Evolutionary conservation across 2,113 vertebrate genomes (phyloP).

Genomic region (Dolichotis patagonum): DNA sequence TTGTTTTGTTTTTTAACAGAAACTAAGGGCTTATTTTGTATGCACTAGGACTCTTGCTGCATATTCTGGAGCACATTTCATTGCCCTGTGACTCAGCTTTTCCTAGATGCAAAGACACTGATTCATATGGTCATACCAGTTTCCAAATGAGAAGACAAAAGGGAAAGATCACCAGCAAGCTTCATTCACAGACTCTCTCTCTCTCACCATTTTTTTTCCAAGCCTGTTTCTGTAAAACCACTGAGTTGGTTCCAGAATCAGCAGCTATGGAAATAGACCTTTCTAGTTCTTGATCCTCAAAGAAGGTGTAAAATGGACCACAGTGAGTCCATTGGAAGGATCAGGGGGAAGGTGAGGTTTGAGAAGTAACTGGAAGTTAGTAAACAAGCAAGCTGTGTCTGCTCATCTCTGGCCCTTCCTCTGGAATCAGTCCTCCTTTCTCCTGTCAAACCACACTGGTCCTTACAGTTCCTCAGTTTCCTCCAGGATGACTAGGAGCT

Average conservation of each 20-base stretch:
- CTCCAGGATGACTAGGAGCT: background rate
- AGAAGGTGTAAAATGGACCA: background rate
- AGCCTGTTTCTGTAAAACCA: background rate
- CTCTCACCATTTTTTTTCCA: background rate
- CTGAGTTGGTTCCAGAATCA: background rate
- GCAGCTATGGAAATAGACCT: background rate
- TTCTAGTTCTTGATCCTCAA: background rate
- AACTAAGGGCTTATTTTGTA: constrained; percentile 54
- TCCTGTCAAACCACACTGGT: background rate
- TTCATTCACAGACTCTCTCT: background rate
- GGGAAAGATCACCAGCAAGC: background rate
- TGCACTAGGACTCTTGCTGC: constrained; percentile 5
- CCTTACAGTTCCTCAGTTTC: background rate
- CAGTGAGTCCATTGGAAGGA: background rate
- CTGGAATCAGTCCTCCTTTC: background rate
- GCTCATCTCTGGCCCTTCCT: background rate
- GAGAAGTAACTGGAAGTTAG: background rate
- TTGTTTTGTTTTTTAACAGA: background rate
- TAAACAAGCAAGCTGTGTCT: too few relatives aligned
- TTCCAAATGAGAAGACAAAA: constrained; percentile 21
- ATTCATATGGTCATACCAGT: background rate
- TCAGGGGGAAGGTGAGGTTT: background rate
- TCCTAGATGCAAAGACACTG: constrained; percentile 25
- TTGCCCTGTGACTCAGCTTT: background rate
- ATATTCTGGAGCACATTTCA: background rate